phyloP scores from a whole-genome alignment of 2,797 vertebrate genomes.

The Neopelma chrysocephalum region DNA sequence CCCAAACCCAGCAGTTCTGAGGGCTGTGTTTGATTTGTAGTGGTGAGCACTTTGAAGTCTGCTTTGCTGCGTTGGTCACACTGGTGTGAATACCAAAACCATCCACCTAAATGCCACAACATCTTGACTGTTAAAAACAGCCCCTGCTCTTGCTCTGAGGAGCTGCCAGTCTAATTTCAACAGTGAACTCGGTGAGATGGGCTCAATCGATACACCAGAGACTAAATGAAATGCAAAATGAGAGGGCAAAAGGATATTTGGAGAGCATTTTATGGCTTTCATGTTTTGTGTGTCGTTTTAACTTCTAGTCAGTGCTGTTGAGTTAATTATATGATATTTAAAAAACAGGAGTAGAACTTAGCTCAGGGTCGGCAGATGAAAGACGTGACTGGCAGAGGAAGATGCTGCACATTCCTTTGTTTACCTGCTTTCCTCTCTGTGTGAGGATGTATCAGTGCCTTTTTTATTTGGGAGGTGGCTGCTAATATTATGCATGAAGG shows the following conservation, averaged over 20 bases:
- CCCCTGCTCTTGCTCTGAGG: neutral
- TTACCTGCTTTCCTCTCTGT: neutral
- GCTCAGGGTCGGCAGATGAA: neutral
- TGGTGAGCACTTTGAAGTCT: neutral
- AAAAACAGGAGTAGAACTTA: neutral
- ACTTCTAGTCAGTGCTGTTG: neutral
- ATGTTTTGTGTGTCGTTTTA: neutral
- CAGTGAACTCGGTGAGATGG: neutral
- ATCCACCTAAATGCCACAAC: neutral
- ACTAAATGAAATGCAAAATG: neutral
- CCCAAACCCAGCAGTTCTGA: neutral
- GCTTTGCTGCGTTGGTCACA: neutral
- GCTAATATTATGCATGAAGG: neutral
- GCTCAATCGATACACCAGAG: neutral
- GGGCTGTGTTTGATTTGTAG: neutral
- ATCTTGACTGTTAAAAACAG: neutral
- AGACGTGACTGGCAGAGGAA: neutral
- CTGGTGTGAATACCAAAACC: neutral
- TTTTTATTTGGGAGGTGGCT: neutral
- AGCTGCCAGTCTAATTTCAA: neutral
- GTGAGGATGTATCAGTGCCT: neutral
- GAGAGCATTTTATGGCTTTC: neutral
- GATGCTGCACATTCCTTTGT: neutral
- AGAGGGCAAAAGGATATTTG: neutral
- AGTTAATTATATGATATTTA: neutral